Base-by-base conservation (phyloP, 2,888 invertebrate species). In the Eurytoma californica region DNA sequence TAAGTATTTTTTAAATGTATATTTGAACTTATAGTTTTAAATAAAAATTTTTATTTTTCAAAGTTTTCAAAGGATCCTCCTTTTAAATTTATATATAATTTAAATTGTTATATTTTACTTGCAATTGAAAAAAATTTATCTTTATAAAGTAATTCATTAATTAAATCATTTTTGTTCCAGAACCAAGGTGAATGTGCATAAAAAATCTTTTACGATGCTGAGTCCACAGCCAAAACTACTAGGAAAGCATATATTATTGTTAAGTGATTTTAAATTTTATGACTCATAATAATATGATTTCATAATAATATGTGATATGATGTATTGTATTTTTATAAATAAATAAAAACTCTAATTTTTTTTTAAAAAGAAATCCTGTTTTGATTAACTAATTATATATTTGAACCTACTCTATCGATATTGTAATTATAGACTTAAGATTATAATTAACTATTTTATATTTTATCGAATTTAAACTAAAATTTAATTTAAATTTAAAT, bases 211-310 rank as follows among this genome's bases (percentile, higher is more conserved):
- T 82, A 98, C 97, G 49, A 93, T 99, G 28, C 92, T 99, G 55
- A 97, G 98, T 0, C 98, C 98, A 0, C 97, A 98, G 88, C 97
- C 98, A 5, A 94, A 97, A 60, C 98, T 99, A 65, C 98, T 98
- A n/a, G n/a, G n/a, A 30, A 95, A 96, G 90, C 95, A 95, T 4
- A 92, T 98, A 67, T 91, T 98, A 53, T 91, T 99, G 63, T 91
- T 97, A 30, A 97, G 98, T 0, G 98, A 98, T 83, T 91, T 98
- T 82, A 97, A 97, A 88, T 98, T 97, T 90, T 97, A 98, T 96
- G 98, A 98, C 9, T 95, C 95, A 86, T 96, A 96, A 90, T 96
- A 91, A 91, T 20, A 57, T n/a, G n/a, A 61, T 51, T 3, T 60
- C 24, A 16, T 7, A 5, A 47, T 18, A n/a, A 28, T 1, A 24